A percentile compares a stretch with the other conserved stretches of the same genome.
Evolutionary conservation across 2,113 vertebrate species (phyloP).

Genomic region (Heterotis niloticus): DNA sequence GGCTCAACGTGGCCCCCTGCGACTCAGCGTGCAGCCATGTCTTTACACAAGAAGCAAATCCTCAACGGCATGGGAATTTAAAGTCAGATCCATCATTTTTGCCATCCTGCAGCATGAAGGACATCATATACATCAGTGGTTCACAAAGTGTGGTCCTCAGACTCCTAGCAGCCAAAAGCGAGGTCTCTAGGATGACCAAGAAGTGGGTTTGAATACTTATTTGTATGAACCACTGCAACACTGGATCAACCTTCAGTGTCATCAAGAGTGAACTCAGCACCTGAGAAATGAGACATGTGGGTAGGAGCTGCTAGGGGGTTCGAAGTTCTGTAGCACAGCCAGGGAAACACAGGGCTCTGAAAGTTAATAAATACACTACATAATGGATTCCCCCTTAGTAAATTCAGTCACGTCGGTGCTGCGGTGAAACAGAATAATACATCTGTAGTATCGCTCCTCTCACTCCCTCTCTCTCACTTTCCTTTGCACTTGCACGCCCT

Average conservation of each 20-base stretch:
- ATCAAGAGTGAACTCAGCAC: background rate
- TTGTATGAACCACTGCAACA: background rate
- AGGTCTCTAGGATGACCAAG: too few species aligned
- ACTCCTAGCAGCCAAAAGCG: background rate
- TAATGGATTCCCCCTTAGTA: slow-evolving; percentile 25
- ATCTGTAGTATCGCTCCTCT: slow-evolving; percentile 53
- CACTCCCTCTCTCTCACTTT: slow-evolving; percentile 35
- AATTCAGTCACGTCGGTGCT: slow-evolving; percentile 63
- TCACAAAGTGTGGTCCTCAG: background rate
- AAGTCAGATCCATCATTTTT: background rate
- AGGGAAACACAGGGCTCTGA: background rate
- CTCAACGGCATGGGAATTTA: background rate
- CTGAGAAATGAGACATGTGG: background rate
- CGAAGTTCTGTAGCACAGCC: background rate
- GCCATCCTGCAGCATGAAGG: too few species aligned
- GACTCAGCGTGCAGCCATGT: background rate
- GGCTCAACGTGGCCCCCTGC: background rate
- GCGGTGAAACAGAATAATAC: slow-evolving; percentile 70
- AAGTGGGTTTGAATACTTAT: background rate
- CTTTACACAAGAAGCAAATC: background rate
- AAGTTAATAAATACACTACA: slow-evolving; percentile 24
- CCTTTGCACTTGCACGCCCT: background rate
- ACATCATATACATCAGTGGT: too few species aligned
- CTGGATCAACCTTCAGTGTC: background rate
- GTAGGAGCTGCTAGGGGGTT: background rate